Evolutionary conservation across 2,797 vertebrate genomes (phyloP), one percentile per base, ranked within the genome.

Genomic region (Pseudomugil gertrudae): DNA sequence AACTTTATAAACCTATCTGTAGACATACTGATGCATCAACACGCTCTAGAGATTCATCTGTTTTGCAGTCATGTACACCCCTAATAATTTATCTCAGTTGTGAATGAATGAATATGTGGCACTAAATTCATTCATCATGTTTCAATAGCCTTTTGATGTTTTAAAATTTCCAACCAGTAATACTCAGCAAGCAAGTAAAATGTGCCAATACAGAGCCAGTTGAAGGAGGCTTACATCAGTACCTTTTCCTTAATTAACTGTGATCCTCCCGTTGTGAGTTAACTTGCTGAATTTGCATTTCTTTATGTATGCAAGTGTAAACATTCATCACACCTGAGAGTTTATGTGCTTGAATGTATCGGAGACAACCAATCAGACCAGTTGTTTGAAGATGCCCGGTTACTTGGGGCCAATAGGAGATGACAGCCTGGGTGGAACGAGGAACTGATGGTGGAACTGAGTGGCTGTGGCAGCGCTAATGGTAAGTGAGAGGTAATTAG

Each of bases 401-500:
- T 78, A 60, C 40, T 51, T 51, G 64, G 66, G 56, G 76, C 84
- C 87, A 80, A 87, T 84, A 75, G 74, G 66, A 83, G 57, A 38
- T 57, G 79, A 68, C 13, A 21, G 58, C 35, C 48, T n/a, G 30
- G 76, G 81, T 56, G 21, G 69, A 71, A 64, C 64, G 40, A 65
- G 69, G 81, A 89, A 92, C 69, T 84, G 90, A 93, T 89, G 83
- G 82, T 77, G 84, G 65, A 83, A 79, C 85, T 85, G 90, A 92
- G 83, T 74, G 71, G 78, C 84, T 63, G 81, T 86, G 90, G 90
- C 91, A 90, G 87, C 30, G 72, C 84, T 93, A 94, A 93, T 90
- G 84, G 84, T 92, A 93, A 94, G 87, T 92, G 90, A 92, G 90
- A 84, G 86, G 88, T 92, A 93, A 94, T 94, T 94, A 94, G 87